Evolutionary conservation across 2,797 vertebrate genomes (phyloP), one percentile per base, ranked within the genome.

Genomic region (Astyanax mexicanus): DNA sequence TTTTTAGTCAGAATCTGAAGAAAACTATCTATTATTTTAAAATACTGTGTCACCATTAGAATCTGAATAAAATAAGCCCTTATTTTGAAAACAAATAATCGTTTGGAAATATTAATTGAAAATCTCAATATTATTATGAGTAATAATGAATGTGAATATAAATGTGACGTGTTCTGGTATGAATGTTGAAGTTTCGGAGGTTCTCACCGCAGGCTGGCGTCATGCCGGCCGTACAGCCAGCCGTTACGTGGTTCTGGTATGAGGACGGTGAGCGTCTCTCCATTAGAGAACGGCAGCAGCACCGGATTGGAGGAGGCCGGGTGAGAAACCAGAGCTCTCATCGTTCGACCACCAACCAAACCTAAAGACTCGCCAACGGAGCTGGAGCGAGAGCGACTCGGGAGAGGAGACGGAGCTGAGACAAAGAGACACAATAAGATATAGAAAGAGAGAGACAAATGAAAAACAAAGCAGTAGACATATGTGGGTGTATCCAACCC

Each of bases 211-310:
- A 95, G 84, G 0, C 89, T 94, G 84, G 92, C 91, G 84, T 99
- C 94, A 47, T 95, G 92, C 64, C 93, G 96, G 54, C 98, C 98
- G 0, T 98, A 99, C 27, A 99, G 90, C 98, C 98, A 99, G 77
- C 98, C 97, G 0, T 99, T 99, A 57, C 95, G 94, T 0, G 96
- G 95, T 38, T 98, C 95, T 0, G 92, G 94, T 60, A 94, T 94
- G 77, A 99, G 90, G 19, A 99, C 94, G 0, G 78, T 88, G 74
- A 99, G 72, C 0, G 93, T 69, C 4, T 96, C 95, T 0, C 96
- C 96, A 0, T 90, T 83, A 27, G 88, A 90, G 52, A 99, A 98
- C 0, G 90, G 93, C 23, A 99, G 91, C 80, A 99, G 92, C 72
- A 96, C 98, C 13, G 93, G 93, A 88, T 98, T 97, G 90, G 93